Conservation (phyloP, 2,797 vertebrate species). For the Clarias platycephalus region DNA sequence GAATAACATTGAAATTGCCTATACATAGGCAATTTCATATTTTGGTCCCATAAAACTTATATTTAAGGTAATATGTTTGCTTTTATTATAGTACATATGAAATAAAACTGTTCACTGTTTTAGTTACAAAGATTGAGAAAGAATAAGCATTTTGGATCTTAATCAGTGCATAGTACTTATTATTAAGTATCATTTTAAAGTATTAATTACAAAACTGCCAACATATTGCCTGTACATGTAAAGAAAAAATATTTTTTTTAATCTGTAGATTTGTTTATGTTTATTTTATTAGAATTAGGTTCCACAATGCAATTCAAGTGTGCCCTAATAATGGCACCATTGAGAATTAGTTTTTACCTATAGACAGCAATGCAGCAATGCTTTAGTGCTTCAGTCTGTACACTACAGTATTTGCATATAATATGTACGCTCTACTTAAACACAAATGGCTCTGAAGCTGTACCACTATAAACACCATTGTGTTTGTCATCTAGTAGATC, state of each 20-base stretch:
- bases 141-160: not conserved
- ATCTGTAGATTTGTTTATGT: not conserved
- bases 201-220: not conserved
- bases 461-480: not conserved
- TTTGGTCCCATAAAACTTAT: not conserved
- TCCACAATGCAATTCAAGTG: not conserved
- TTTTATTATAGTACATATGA: not conserved
- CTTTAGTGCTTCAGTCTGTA: not conserved
- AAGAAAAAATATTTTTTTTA: not conserved
- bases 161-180: not conserved
- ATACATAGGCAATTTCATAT: slow-evolving; percentile 19
- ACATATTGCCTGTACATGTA: not conserved
- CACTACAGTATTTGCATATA: too few species aligned
- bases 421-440: not conserved
- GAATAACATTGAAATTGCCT: too few species aligned
- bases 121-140: not conserved
- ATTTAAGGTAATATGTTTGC: not conserved
- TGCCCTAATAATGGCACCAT: not conserved
- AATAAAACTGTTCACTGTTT: slow-evolving; percentile 13
- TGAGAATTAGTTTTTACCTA: not conserved
- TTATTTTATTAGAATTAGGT: not conserved
- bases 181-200: not conserved
- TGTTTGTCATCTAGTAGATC: not conserved
- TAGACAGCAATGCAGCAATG: not conserved
- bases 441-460: not conserved